Evolutionary conservation across 2,797 vertebrate genomes (phyloP), one percentile per base, ranked within the genome.

Genomic region (Tragelaphus oryx): DNA sequence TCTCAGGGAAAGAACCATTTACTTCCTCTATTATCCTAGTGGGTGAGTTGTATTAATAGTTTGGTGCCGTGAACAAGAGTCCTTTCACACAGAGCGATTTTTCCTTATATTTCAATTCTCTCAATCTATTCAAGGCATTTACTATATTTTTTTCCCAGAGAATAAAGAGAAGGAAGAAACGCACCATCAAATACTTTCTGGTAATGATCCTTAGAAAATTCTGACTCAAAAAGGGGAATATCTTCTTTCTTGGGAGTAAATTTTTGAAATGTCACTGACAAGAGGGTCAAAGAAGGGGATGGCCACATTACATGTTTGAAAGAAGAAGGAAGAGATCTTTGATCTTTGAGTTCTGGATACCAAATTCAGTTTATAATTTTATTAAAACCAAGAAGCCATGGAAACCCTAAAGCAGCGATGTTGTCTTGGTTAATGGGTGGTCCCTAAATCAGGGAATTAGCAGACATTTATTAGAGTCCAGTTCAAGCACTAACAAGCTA

Each of bases 1-100:
- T 96, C 94, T 81, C 75, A 0, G n/a, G 93, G 78, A 95, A 97
- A 88, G 50, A 96, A n/a, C 30, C 81, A 92, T 97, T 96, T 91
- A 9, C 89, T 89, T 97, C 95, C 75, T 46, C 5, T 48, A 2
- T 87, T 96, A 62, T 48, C 55, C 89, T 96, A 87, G 84, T 60
- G 54, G 87, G 82, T 90, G 88, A 86, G 57, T 55, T 55, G 28
- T 33, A 41, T 71, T 71, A 4, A 71, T 71, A 6, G 16, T 41
- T 83, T 18, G 24, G 30, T n/a, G 30, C 28, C 26, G 8, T 30
- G 44, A 93, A 33, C 16, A 83, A 22, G 28, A 60, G 46, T 84
- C 83, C 26, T 95, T 88, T 87, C 16, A 74, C 65, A 84, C 2
- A 55, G 24, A 9, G 46, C n/a, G n/a, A 30, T 44, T 92, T 75